Conservation (phyloP, 2,888 invertebrate genomes). For the Temnothorax rugatulus region DNA sequence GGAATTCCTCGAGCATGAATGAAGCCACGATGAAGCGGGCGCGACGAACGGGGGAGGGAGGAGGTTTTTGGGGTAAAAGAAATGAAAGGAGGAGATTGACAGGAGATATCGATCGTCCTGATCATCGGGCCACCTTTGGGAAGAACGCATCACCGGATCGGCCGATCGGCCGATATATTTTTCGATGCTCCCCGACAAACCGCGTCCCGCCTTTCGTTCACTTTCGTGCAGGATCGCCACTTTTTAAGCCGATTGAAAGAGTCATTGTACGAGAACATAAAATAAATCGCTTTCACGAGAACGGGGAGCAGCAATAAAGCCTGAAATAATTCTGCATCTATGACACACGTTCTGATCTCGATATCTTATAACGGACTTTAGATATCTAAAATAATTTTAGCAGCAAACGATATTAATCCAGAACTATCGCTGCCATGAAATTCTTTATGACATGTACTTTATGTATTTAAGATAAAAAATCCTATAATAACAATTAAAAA, state of each 20-base stretch:
- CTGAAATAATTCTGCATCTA: constrained; percentile 1
- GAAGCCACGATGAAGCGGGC: constrained; percentile 69
- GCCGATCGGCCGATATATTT: constrained; percentile 55
- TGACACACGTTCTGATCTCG: neutral
- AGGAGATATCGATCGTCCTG: constrained; percentile 75
- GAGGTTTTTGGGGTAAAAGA: constrained; percentile 44
- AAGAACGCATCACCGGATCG: constrained; percentile 54
- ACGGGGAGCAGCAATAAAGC: too few species aligned
- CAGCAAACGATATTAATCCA: neutral
- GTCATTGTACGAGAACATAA: constrained; percentile 60
- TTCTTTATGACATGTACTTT: neutral
- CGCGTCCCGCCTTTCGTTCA: constrained; percentile 42
- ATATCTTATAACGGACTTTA: neutral
- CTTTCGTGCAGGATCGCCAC: constrained; percentile 51
- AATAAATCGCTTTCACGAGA: constrained; percentile 63
- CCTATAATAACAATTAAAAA: neutral
- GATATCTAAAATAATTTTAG: neutral
- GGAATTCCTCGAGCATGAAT: constrained; percentile 84
- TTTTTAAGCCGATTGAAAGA: constrained; percentile 53
- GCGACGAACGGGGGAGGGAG: constrained; percentile 39
- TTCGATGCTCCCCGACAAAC: constrained; percentile 58
- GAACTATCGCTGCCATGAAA: neutral
- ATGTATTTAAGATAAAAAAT: neutral
- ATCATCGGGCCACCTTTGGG: constrained; percentile 69
- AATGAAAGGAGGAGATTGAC: constrained; percentile 37